Percentiles rank a stretch among this genome's conserved stretches.
phyloP scores from a whole-genome alignment of 1,140 invertebrate species.

The Drosophila aff. region DNA sequence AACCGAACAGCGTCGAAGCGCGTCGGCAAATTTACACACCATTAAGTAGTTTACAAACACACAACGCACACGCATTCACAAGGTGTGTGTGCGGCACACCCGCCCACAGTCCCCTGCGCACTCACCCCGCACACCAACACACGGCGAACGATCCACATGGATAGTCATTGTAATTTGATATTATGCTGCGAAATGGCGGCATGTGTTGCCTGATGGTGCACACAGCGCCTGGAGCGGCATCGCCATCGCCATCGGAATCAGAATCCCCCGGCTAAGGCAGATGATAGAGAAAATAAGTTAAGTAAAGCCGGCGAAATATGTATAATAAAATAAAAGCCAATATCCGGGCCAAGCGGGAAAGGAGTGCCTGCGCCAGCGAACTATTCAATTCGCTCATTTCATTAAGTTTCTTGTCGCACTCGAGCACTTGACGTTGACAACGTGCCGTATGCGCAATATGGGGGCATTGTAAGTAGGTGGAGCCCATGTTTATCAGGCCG shows the following conservation, averaged over 20 bases:
- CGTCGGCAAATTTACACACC: constrained; percentile 83
- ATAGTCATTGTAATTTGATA: constrained; percentile 77
- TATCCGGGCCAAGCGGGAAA: constrained; percentile 33
- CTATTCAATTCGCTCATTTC: constrained; percentile 83
- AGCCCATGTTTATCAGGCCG: constrained; percentile 65
- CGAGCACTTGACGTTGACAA: constrained; percentile 66
- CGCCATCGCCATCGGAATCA: constrained; percentile 15
- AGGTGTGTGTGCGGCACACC: constrained; percentile 26
- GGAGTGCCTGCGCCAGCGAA: constrained; percentile 36
- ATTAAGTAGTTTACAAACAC: constrained; percentile 83
- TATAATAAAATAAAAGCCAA: constrained; percentile 80
- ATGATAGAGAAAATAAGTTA: constrained; percentile 33
- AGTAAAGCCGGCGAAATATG: constrained; percentile 36
- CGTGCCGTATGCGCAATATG: constrained; percentile 74
- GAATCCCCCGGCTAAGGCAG: constrained; percentile 5
- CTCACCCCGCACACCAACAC: constrained; percentile 2
- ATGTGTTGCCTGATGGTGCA: constrained; percentile 67
- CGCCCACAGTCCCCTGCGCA: constrained; percentile 11
- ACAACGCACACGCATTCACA: constrained; percentile 9
- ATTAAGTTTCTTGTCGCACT: constrained; percentile 74
- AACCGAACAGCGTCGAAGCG: constrained; percentile 69
- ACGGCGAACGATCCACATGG: constrained; percentile 39
- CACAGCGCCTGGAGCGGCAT: constrained; percentile 48
- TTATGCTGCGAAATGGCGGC: constrained; percentile 73
- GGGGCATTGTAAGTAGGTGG: constrained; percentile 22